phyloP scores from a whole-genome alignment of 2,113 vertebrate genomes.

The Platichthys flesus region DNA sequence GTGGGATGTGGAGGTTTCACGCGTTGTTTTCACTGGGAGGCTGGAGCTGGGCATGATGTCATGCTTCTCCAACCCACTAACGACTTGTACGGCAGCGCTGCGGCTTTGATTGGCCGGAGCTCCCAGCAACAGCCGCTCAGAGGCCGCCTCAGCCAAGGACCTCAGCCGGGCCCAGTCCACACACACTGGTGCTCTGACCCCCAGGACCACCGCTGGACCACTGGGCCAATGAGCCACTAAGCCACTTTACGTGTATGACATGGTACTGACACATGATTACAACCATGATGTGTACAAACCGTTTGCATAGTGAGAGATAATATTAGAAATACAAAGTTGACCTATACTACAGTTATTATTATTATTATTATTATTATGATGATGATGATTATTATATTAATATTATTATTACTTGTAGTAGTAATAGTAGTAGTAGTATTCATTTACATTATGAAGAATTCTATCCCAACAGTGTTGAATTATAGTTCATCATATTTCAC shows the following conservation, averaged over 20 bases:
- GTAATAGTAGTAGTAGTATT: too few relatives aligned
- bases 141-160: neutral
- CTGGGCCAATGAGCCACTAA: too few relatives aligned
- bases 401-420: too few relatives aligned
- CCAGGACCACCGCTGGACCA: too few relatives aligned
- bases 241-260: too few relatives aligned
- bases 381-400: too few relatives aligned
- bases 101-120: slow-evolving; percentile 76
- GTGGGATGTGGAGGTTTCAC: slow-evolving; percentile 24
- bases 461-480: neutral
- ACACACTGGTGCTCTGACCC: slow-evolving; percentile 12
- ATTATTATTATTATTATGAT: too few relatives aligned
- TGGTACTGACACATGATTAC: too few relatives aligned
- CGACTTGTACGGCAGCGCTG: slow-evolving; percentile 46
- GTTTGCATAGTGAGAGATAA: too few relatives aligned
- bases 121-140: slow-evolving; percentile 72
- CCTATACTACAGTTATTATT: too few relatives aligned
- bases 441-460: neutral
- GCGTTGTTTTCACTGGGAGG: slow-evolving; percentile 46
- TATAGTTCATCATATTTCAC: neutral
- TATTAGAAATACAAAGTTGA: slow-evolving; percentile 2
- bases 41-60: slow-evolving; percentile 71
- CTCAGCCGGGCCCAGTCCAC: too few relatives aligned
- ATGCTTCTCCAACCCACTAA: slow-evolving; percentile 62
- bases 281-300: too few relatives aligned